phyloP scores from a whole-genome alignment of 1,140 invertebrate genomes.

The Neoseiulus cucumeris region DNA sequence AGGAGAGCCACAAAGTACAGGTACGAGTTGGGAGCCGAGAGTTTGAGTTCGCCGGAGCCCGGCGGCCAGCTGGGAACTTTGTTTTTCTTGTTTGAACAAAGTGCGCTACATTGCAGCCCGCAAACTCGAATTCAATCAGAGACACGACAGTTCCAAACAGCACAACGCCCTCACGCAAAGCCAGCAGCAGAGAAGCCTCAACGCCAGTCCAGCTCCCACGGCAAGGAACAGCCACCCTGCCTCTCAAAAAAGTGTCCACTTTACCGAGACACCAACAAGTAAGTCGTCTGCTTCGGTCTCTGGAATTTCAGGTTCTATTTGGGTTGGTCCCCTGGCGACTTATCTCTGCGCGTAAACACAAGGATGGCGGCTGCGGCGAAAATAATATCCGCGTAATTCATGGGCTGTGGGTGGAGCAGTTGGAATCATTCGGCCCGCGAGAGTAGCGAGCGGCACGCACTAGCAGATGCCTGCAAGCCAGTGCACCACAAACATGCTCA shows the following conservation, averaged over 20 bases:
- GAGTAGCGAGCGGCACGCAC: no score
- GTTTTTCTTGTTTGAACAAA: conserved; percentile 11
- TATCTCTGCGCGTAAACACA: no score
- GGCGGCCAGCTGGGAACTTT: no score
- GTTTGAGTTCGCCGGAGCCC: no score
- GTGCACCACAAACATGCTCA: no score
- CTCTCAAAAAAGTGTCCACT: conserved; percentile 10
- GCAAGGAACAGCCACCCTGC: conserved; percentile 4
- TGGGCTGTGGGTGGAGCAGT: no score
- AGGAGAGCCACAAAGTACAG: conserved; percentile 8
- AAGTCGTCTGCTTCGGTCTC: neutral
- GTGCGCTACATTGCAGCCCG: conserved; percentile 5
- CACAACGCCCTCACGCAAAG: conserved; percentile 6
- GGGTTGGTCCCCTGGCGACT: no score
- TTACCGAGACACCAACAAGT: conserved; percentile 11
- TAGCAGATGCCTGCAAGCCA: no score
- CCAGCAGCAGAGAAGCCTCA: neutral
- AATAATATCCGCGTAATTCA: no score
- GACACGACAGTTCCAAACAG: neutral
- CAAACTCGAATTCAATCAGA: conserved; percentile 5
- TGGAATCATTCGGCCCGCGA: no score
- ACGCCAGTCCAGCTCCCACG: neutral
- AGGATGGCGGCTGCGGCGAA: no score
- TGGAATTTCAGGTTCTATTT: no score
- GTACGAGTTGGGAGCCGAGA: neutral